Evolutionary conservation across 1,140 invertebrate species (phyloP).

Genomic region (Mercenaria mercenaria): DNA sequence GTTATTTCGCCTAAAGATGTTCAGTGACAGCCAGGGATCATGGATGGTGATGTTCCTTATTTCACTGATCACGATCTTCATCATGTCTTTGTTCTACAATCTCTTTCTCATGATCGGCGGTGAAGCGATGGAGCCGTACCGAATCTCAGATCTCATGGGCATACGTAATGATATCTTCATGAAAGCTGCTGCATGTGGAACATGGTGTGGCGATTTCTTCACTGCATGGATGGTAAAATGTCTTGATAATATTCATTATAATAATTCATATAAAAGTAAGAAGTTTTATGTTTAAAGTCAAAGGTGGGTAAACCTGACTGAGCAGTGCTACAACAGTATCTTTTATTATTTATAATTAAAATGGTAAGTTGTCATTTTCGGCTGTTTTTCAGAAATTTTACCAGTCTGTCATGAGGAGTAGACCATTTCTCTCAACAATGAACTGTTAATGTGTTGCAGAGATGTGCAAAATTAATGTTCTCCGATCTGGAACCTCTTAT

Average conservation of each 20-base stretch:
- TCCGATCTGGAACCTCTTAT: no score
- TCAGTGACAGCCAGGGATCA: slow-evolving; percentile 88
- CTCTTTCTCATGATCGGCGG: slow-evolving; percentile 85
- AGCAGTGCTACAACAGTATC: no score
- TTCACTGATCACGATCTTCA: slow-evolving; percentile 87
- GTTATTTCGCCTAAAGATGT: slow-evolving; percentile 88
- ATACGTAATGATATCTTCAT: slow-evolving; percentile 86
- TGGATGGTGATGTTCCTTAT: slow-evolving; percentile 88
- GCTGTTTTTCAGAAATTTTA: no score
- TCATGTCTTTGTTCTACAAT: slow-evolving; percentile 88
- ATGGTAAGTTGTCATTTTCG: no score
- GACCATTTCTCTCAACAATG: no score
- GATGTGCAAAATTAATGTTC: no score
- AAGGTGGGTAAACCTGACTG: no score
- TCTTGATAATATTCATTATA: slow-evolving; percentile 30
- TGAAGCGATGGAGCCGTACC: slow-evolving; percentile 83
- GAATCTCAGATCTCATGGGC: slow-evolving; percentile 84
- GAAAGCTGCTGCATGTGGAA: slow-evolving; percentile 88
- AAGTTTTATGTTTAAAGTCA: no score
- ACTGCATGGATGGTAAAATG: slow-evolving; percentile 87
- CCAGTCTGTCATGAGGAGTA: no score
- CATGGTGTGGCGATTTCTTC: slow-evolving; percentile 88
- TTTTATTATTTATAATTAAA: no score
- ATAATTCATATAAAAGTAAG: no score
- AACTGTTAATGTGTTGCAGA: no score